Evolutionary conservation across 2,888 invertebrate species (phyloP), one percentile per base, ranked within the genome.

Genomic region (Drosophila ezoana): DNA sequence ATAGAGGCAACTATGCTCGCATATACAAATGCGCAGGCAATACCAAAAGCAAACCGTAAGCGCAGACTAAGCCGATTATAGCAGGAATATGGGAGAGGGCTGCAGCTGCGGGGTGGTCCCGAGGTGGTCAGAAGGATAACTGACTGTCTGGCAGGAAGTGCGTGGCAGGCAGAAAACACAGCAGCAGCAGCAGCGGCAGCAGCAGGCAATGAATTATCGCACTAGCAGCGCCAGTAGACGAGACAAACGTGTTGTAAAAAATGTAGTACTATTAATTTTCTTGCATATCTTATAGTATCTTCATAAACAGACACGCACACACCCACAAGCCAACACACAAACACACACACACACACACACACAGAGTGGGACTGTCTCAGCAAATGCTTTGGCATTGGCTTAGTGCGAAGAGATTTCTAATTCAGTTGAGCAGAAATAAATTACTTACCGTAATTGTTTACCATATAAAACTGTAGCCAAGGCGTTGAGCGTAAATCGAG

Each of bases 361-460:
- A 63, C 63, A 53, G 49, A 23, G 71, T 58, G 64, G 18, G 52
- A 45, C 56, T 66, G 65, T 54, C 70, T 69, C 37, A 41, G 63
- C 20, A 60, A 72, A 60, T 65, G 77, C 67, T 77, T 77, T 74
- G 83, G 73, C 76, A 80, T 86, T 84, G 83, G 83, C 83, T 84
- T 84, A 84, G 83, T 84, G 83, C 76, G 83, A 84, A 85, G 84
- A 87, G 86, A 82, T 87, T 87, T 87, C 81, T 87, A 85, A 84
- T 85, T 87, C 83, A 88, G 85, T 85, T 87, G 83, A 87, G 89
- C 87, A 81, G 85, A 89, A 83, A 89, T 88, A 88, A 88, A 88
- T 87, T 89, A 85, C 83, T 88, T 88, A 83, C 87, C 81, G 85
- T 83, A 85, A 88, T 87, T 88, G 83, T 81, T 83, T 74, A 74